These are phyloP conservation scores for Phenganax stokvisi DNA, from an alignment of 92 coral and sea anemone species.

Conservation along the genomic window DNA sequence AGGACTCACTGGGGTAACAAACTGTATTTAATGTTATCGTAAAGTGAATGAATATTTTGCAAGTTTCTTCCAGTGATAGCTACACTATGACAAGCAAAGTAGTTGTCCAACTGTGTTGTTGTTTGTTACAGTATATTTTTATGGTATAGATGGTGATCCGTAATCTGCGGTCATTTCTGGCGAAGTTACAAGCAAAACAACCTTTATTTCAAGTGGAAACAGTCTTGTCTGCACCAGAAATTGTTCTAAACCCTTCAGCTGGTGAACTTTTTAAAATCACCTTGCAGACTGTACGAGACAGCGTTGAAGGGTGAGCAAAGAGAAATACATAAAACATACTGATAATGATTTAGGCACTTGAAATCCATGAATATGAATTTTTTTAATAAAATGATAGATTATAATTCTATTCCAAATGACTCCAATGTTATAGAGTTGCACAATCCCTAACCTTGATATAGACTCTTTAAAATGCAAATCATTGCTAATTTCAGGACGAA, in stretches of 20 bases:
- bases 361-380: no score
- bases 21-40: not conserved
- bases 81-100: not conserved
- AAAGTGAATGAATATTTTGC: not conserved
- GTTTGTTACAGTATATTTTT: not conserved
- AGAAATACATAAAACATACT: no score
- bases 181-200: constrained; percentile 72
- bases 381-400: no score
- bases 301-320: constrained; percentile 89
- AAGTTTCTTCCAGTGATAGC: not conserved
- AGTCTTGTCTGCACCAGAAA: constrained; percentile 93
- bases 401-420: no score
- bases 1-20: constrained; percentile 71
- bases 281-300: constrained; percentile 87
- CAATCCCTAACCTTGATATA: no score
- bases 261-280: constrained; percentile 84
- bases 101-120: not conserved
- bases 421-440: not conserved
- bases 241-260: constrained; percentile 85
- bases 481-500: constrained; percentile 59
- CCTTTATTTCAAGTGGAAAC: constrained; percentile 92
- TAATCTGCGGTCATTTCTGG: constrained; percentile 76
- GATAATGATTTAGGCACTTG: no score
- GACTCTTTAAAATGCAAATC: no score
- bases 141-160: constrained; percentile 77